Conservation (phyloP, 2,113 vertebrate species). For the Amia ocellicauda region DNA sequence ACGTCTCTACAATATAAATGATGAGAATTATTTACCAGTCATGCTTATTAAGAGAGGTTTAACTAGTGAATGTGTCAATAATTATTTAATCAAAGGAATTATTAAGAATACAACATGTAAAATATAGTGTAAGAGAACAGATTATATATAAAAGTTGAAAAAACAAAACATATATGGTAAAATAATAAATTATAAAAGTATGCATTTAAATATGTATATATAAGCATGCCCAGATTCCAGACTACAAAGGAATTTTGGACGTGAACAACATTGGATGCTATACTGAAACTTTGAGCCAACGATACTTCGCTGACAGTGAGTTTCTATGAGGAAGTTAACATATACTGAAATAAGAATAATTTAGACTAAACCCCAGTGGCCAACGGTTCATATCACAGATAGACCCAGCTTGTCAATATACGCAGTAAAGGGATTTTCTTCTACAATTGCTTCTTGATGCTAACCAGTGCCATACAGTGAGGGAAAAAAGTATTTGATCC, state of each 20-base stretch:
- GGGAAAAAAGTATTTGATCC: too few relatives aligned
- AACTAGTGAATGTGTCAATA: too few relatives aligned
- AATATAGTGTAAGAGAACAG: too few relatives aligned
- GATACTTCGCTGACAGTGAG: background rate
- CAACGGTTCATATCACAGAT: background rate
- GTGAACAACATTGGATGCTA: conserved; percentile 10
- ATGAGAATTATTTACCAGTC: too few relatives aligned
- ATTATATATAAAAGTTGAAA: too few relatives aligned
- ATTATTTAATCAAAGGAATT: too few relatives aligned
- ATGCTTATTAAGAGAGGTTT: too few relatives aligned
- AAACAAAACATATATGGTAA: too few relatives aligned
- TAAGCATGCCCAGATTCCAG: conserved; percentile 11
- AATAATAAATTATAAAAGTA: too few relatives aligned
- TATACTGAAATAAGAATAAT: background rate
- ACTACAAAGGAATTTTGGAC: conserved; percentile 1
- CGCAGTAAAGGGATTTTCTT: background rate
- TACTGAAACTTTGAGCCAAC: conserved; percentile 19
- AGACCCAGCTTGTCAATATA: background rate
- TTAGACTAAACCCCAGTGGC: background rate
- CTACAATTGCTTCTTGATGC: background rate
- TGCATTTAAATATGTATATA: too few relatives aligned
- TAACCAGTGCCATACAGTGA: background rate
- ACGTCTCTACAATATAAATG: conserved; percentile 37
- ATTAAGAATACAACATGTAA: too few relatives aligned
- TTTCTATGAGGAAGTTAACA: conserved; percentile 3